Base-by-base conservation (phyloP, 2,888 invertebrate species). In the Microchrysa polita region DNA sequence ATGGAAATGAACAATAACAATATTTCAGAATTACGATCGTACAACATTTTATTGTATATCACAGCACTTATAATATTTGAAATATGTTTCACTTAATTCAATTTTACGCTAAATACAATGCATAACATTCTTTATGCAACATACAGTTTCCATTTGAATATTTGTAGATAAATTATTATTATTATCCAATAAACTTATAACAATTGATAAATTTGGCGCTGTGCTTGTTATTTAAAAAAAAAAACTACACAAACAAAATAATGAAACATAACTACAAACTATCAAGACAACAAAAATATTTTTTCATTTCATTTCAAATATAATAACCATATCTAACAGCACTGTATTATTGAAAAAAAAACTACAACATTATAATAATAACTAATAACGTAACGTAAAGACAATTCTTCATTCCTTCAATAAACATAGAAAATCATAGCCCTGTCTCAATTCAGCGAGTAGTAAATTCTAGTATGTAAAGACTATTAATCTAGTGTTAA, bases 41-140 rank as follows among this genome's bases (percentile, higher is more conserved):
- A 48, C 23, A 65, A 61, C 42, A 40, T 44, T 65, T 69, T 69
- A 69, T 69, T 69, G 55, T 69, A 69, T 69, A 69, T 69, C 69
- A 69, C 69, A 69, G 69, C 69, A 55, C 69, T 67, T 55, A 53
- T 12, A 52, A 52, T 67, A 52, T 67, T 67, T 67, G n/a, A 27
- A 53, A 23, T 34, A 53, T 53, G 23, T 27, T n/a, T 52, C 44
- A 53, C 42, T 67, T 48, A 65, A 20, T 7, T 20, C 34, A 65
- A 65, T 55, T 69, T 55, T 55, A 57, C 40, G 27, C 40, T 57
- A 57, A 69, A 55, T 55, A 69, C 57, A 69, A 34, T 34, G 27
- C 53, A 34, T 34, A 34, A 34, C 40, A 40, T 16, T 18, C 14
- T 40, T 34, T 61, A 61, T 61, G n/a, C 61, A 61, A 16, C 18